A percentile compares a stretch with the other conserved stretches of the same genome.
These are phyloP conservation scores for Geothlypis trichas DNA, from an alignment of 2,113 vertebrate genomes.

Conservation along the genomic window DNA sequence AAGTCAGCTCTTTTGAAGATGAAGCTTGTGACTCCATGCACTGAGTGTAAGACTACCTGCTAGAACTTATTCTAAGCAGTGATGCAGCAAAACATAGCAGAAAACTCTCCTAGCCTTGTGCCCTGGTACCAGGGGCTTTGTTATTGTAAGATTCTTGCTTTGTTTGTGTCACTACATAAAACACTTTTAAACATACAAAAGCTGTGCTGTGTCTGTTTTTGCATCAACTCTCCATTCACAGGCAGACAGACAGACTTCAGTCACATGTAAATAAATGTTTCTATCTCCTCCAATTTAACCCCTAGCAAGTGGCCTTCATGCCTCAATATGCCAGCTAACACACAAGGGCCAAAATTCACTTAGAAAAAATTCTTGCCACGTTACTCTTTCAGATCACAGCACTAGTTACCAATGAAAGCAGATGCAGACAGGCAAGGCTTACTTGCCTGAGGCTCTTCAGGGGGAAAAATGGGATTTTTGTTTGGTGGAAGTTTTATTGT, in stretches of 20 bases:
- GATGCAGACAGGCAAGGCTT: background rate
- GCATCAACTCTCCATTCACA: background rate
- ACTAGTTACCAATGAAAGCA: background rate
- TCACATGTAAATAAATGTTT: background rate
- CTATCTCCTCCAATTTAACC: background rate
- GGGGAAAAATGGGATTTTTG: fast-evolving
- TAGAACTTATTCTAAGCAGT: background rate
- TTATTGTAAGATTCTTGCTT: background rate
- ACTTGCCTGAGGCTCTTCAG: background rate
- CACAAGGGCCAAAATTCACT: background rate
- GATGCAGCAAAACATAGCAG: background rate
- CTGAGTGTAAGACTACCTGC: background rate
- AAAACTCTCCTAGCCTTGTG: background rate
- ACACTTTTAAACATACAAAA: background rate
- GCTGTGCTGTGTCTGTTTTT: background rate
- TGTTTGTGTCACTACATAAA: background rate
- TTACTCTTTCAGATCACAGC: background rate
- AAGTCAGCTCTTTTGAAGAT: background rate
- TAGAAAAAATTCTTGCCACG: background rate
- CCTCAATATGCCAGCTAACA: background rate
- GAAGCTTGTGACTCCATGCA: background rate
- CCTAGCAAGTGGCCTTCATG: background rate
- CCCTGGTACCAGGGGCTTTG: background rate
- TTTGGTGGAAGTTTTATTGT: background rate
- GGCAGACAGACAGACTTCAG: background rate